Evolutionary conservation across 2,797 vertebrate genomes (phyloP), one percentile per base, ranked within the genome.

Genomic region (Leptodactylus fallax): DNA sequence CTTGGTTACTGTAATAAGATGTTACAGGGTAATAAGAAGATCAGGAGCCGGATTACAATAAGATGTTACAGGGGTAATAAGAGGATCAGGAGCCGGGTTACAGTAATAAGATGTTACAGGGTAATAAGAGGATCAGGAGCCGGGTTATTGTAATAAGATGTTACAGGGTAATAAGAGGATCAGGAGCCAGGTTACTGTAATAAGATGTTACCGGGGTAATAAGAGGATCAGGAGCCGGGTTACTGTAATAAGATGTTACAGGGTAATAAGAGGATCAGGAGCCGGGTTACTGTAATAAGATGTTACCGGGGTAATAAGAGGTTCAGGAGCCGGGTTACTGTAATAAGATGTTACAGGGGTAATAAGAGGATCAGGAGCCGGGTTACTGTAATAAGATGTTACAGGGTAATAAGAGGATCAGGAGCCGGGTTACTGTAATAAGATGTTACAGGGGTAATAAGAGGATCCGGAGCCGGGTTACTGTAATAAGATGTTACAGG

Each of bases 341-440:
- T 74, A 83, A 83, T 82, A 74, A 63, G 55, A 67, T 65, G 12
- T 83, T 87, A 77, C 60, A 36, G 45, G 83, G 23, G 60, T 36
- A 60, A 19, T 45, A 76, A 81, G 55, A 71, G 67, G 51, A 16
- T 87, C 60, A 78, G 72, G 25, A 49, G 72, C 25, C 17, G 49
- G 60, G 72, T 77, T 55, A 77, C 58, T 83, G 17, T 74, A 83
- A 83, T 82, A 74, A 63, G 55, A 67, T 65, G 12, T 83, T 87
- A 77, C 60, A 36, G 83, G 23, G n/a, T 51, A 78, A 78, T 25
- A 36, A 45, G 47, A 55, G 14, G 53, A 17, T 58, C 7, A 14
- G 19, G 45, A 76, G 79, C 56, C 7, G 78, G 53, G 65, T n/a
- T 72, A 81, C 14, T 81, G 55, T 25, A 81, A 58, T 51, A 87